phyloP scores from a whole-genome alignment of 2,797 vertebrate genomes.

The Cossypha heuglini region DNA sequence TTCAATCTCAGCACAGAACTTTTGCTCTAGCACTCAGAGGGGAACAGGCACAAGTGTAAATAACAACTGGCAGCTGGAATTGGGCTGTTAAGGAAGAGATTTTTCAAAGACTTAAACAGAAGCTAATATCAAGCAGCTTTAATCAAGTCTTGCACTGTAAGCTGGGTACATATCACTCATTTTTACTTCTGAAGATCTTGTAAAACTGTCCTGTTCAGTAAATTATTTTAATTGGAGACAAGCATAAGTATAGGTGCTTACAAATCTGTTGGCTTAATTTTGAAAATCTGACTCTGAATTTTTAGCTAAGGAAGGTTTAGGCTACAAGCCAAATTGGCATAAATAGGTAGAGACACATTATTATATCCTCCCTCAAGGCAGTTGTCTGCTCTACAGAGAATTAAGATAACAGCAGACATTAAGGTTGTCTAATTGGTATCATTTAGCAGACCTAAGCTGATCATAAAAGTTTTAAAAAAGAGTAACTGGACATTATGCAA shows the following conservation, averaged over 20 bases:
- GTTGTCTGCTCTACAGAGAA: neutral
- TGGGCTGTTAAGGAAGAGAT: neutral
- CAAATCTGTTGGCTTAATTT: neutral
- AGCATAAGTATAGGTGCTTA: neutral
- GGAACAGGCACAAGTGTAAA: neutral
- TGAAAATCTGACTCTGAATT: neutral
- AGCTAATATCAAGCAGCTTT: neutral
- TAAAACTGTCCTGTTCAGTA: neutral
- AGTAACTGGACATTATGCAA: neutral
- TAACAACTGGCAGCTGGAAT: constrained; percentile 28
- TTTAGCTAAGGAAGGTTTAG: neutral
- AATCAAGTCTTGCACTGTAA: neutral
- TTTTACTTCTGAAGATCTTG: neutral
- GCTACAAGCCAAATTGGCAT: neutral
- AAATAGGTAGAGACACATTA: neutral
- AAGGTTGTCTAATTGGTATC: neutral
- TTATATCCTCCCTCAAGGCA: neutral
- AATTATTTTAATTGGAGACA: neutral
- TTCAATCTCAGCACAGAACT: neutral
- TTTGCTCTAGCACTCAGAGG: neutral
- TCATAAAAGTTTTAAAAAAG: neutral
- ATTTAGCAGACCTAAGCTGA: neutral
- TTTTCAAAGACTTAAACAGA: constrained; percentile 1
- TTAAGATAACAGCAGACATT: neutral
- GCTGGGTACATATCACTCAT: neutral